Conservation (phyloP, 2,888 invertebrate species). For the Gasteruption jaculator region DNA sequence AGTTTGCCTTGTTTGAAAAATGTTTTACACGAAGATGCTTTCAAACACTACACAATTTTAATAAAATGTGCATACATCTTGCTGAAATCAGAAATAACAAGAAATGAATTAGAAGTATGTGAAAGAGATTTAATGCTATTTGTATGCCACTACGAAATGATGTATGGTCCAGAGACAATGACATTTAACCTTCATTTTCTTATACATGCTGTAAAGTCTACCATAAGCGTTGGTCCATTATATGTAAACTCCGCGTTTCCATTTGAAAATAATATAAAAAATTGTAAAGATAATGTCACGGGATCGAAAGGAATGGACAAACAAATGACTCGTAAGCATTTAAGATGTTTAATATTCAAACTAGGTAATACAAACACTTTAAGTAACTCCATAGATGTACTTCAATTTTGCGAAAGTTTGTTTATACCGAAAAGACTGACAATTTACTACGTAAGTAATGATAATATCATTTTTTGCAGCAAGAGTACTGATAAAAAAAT, state of each 20-base stretch:
- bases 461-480: too few relatives aligned
- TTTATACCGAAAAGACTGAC: too few relatives aligned
- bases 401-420: too few relatives aligned
- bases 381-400: too few relatives aligned
- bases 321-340: conserved; percentile 13
- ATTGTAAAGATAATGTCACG: conserved; percentile 11
- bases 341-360: too few relatives aligned
- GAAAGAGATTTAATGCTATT: conserved; percentile 14
- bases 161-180: conserved; percentile 12
- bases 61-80: conserved; percentile 7
- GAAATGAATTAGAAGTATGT: conserved; percentile 6
- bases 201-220: conserved; percentile 13
- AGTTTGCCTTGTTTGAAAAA: conserved; percentile 4
- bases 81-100: conserved; percentile 7
- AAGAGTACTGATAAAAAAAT: too few relatives aligned
- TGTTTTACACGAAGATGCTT: not conserved
- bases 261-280: conserved; percentile 17
- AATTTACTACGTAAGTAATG: too few relatives aligned
- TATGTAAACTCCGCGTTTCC: conserved; percentile 17
- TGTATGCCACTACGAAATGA: conserved; percentile 16
- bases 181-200: conserved; percentile 18
- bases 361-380: too few relatives aligned
- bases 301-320: conserved; percentile 9
- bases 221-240: conserved; percentile 15
- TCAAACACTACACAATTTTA: too few relatives aligned